Percentiles rank a stretch among this genome's conserved stretches.
phyloP scores from a whole-genome alignment of 1,140 invertebrate genomes.

The Stenopsyche tienmushanensis region DNA sequence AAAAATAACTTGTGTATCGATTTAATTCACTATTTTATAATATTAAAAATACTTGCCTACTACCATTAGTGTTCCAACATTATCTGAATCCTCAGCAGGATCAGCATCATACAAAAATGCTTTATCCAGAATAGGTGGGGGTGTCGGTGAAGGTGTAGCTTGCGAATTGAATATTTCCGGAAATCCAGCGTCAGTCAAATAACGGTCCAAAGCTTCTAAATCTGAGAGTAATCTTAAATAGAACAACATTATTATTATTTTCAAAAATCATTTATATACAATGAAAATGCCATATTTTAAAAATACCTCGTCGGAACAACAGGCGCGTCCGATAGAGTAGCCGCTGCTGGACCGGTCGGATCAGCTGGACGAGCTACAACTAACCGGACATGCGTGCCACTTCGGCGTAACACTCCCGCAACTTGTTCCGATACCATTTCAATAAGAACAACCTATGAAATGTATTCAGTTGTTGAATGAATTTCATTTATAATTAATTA shows the following conservation, averaged over 20 bases:
- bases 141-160: constrained; percentile 60
- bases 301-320: constrained; percentile 60
- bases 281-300: neutral
- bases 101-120: constrained; percentile 38
- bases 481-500: constrained; percentile 33
- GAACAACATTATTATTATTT: neutral
- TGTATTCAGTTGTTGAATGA: constrained; percentile 43
- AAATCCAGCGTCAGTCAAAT: constrained; percentile 79
- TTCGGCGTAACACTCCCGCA: constrained; percentile 91
- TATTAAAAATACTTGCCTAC: constrained; percentile 20
- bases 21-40: constrained; percentile 2
- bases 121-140: constrained; percentile 56
- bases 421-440: constrained; percentile 97
- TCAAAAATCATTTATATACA: neutral
- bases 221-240: constrained; percentile 68
- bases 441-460: constrained; percentile 85
- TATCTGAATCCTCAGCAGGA: constrained; percentile 35
- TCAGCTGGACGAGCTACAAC: constrained; percentile 89
- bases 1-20: neutral
- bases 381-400: constrained; percentile 87
- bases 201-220: constrained; percentile 80
- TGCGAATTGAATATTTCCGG: constrained; percentile 65
- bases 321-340: constrained; percentile 66
- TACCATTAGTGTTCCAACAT: constrained; percentile 20
- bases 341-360: constrained; percentile 62